Conservation (phyloP, 2,888 invertebrate species). For the Sycophila texana region DNA sequence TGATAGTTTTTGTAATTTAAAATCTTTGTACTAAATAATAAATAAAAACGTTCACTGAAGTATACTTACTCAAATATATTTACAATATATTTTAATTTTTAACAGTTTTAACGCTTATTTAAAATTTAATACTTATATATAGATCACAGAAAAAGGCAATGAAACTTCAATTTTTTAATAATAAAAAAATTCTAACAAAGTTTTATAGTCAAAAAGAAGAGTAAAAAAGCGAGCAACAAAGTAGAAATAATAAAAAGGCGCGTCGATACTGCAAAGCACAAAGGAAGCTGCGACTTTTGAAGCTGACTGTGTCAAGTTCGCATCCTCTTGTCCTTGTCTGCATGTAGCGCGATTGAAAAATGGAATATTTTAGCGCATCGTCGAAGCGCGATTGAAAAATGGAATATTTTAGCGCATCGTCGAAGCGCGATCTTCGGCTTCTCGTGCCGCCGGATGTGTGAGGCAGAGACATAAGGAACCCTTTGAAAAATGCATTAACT, state of each 20-base stretch:
- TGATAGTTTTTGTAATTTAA: too few relatives aligned
- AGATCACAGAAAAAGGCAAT: too few relatives aligned
- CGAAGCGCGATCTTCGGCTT: constrained; percentile 25
- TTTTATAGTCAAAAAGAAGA: not conserved
- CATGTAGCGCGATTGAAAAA: constrained; percentile 20
- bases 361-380: constrained; percentile 13
- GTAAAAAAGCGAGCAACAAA: not conserved
- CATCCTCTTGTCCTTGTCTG: constrained; percentile 19
- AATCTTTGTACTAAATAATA: too few relatives aligned
- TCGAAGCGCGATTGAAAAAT: constrained; percentile 21
- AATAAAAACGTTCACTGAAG: too few relatives aligned
- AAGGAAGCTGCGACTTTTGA: constrained; percentile 13
- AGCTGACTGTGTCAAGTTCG: not conserved
- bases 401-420: constrained; percentile 11
- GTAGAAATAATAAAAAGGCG: constrained; percentile 10
- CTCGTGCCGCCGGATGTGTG: constrained; percentile 30
- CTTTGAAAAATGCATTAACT: constrained; percentile 31
- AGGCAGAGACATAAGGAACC: constrained; percentile 41
- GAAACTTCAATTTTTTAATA: too few relatives aligned
- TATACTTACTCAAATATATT: too few relatives aligned
- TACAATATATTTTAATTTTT: too few relatives aligned
- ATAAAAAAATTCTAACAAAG: too few relatives aligned
- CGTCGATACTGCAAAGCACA: constrained; percentile 9
- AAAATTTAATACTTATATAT: too few relatives aligned
- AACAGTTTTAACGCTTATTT: too few relatives aligned